Base-by-base conservation (phyloP, 2,888 invertebrate genomes). In the Drosophila leonis region DNA sequence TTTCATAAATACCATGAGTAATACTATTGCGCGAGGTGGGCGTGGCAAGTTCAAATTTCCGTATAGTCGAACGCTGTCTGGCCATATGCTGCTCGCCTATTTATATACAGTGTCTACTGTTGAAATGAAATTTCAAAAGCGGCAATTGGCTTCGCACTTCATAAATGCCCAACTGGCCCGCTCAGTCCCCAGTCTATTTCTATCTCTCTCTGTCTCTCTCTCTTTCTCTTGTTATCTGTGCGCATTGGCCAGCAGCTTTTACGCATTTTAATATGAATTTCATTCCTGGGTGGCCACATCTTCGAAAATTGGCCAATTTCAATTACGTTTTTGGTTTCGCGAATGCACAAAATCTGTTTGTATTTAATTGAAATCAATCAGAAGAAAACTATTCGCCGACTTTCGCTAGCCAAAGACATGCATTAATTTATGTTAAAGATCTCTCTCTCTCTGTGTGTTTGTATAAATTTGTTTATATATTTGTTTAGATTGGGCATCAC, bases 81-180 rank as follows among this genome's bases (percentile, higher is more conserved):
- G 49, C 80, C 75, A 75, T 64, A 75, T 76, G 76, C n/a, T 69
- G 62, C 20, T 10, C 33, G 44, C 55, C 63, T 76, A 67, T 60
- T 74, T 80, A 75, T 77, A 75, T 69, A 59, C 49, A 80, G 60
- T 72, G 72, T 72, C 77, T 68, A 62, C 65, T 61, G 65, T 67
- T 72, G 67, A 79, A 88, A 84, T 69, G 64, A 79, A 73, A 84
- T 71, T 48, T 41, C 54, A 62, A 72, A 71, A 65, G 55, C 87
- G 76, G 64, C 85, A 82, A 86, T 88, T 83, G 78, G 82, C 87
- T 83, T 83, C 87, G 83, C 83, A 83, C 83, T 88, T 88, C 87
- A 88, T 83, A 72, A 86, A 88, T 62, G 76, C 55, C 55, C 62
- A 65, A 15, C 61, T 42, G 31, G 9, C 15, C 8, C 4, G 24